Evolutionary conservation across 1,140 invertebrate species (phyloP), one percentile per base, ranked within the genome.

Genomic region (Piezodorus guildinii): DNA sequence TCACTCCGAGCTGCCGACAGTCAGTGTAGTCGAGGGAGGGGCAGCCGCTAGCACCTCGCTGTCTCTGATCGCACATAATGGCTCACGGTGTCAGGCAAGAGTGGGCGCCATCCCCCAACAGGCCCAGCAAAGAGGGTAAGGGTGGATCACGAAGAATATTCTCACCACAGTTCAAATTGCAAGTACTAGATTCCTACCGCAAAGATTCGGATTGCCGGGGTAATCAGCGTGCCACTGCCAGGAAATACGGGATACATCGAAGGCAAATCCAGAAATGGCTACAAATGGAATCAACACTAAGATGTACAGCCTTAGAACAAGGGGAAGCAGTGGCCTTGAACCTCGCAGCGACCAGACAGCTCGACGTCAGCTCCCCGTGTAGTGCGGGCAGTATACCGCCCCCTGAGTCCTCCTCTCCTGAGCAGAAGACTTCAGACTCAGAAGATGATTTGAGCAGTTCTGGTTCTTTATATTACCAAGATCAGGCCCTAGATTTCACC

Each of bases 201-300:
- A 81, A 83, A 66, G 88, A 92, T 72, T 80, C 83, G 30, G 88
- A 91, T 72, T 91, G 88, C 73, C 83, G 87, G 68, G 88, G 88
- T 12, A 91, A 91, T 74, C 88, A 91, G 71, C 77, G 88, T 16
- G 86, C 90, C 0, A 91, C 89, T 1, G 90, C 89, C 6, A 80
- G 88, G 65, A 91, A 92, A 73, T 91, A 90, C 72, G 86, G 86
- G 17, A 91, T 91, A 60, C 88, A 91, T 72, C 79, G 89, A 15
- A 78, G 88, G 27, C 88, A 91, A 73, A 90, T 92, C 62, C 88
- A 91, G 73, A 91, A 92, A 77, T 92, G 89, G 89, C 73, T 92
- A 62, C 88, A 90, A 74, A 86, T 85, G 68, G 87, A 91, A 73
- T 81, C 81, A 39, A 83, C 83, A 70, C 74, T 91, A 44, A 56